Percentiles rank a stretch among this genome's conserved stretches.
Evolutionary conservation across 2,888 invertebrate genomes (phyloP).

Genomic region (Idaea straminata): DNA sequence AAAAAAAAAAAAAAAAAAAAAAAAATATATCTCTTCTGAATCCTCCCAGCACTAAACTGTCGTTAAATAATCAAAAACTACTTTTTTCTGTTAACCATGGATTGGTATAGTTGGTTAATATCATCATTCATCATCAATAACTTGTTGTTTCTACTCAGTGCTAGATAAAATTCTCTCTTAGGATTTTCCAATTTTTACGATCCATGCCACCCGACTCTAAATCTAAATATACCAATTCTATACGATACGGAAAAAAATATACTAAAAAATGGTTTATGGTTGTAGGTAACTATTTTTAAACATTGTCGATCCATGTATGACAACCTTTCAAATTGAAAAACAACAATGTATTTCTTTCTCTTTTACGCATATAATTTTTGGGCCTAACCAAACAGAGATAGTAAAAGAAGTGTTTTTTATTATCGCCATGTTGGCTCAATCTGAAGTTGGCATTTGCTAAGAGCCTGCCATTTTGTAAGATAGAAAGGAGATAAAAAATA

Average conservation of each 20-base stretch:
- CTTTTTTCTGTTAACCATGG: too few species aligned
- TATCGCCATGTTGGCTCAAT: constrained; percentile 54
- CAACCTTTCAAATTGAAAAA: constrained; percentile 44
- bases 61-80: too few species aligned
- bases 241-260: constrained; percentile 7
- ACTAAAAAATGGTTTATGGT: constrained; percentile 14
- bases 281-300: constrained; percentile 44
- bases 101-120: too few species aligned
- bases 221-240: not conserved
- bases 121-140: too few species aligned
- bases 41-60: too few species aligned
- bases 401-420: constrained; percentile 37
- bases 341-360: constrained; percentile 38
- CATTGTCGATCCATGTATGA: constrained; percentile 43
- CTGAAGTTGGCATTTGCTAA: constrained; percentile 73
- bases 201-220: too few species aligned
- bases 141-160: too few species aligned
- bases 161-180: too few species aligned
- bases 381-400: constrained; percentile 37
- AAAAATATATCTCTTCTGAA: too few species aligned
- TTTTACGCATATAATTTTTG: constrained; percentile 20
- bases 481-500: constrained; percentile 80
- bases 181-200: too few species aligned
- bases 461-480: constrained; percentile 81
- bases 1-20: too few species aligned